phyloP scores from a whole-genome alignment of 2,113 vertebrate species.

The Ibidorhyncha struthersii region DNA sequence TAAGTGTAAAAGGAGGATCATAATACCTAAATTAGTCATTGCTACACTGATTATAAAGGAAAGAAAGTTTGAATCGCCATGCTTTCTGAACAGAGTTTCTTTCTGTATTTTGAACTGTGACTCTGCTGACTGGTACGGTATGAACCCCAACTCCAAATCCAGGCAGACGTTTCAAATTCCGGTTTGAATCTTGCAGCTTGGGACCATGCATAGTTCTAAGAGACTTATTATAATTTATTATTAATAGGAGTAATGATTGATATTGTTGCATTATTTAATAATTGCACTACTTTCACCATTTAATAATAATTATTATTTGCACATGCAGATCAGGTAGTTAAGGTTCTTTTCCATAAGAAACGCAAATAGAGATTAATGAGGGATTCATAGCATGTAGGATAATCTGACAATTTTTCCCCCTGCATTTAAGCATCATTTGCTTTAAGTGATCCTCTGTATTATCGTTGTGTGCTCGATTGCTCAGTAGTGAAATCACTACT shows the following conservation, averaged over 20 bases:
- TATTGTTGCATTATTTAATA: constrained; percentile 69
- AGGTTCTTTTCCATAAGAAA: constrained; percentile 34
- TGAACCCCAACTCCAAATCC: not conserved
- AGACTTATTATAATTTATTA: constrained; percentile 51
- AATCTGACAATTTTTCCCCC: constrained; percentile 40
- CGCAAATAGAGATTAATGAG: constrained; percentile 64
- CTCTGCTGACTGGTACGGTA: not conserved
- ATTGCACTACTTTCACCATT: constrained; percentile 48
- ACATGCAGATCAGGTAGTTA: constrained; percentile 55
- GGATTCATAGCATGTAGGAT: constrained; percentile 26
- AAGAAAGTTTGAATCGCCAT: not conserved
- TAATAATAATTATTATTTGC: constrained; percentile 62
- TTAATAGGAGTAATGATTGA: constrained; percentile 59
- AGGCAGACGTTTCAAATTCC: not conserved
- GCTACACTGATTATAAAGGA: not conserved
- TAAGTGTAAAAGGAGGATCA: not conserved
- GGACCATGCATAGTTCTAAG: not conserved
- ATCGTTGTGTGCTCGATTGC: not conserved
- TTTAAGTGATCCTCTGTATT: not conserved
- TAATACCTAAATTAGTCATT: not conserved
- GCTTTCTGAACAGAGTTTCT: not conserved
- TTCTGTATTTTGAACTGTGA: not conserved
- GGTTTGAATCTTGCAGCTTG: constrained; percentile 8
- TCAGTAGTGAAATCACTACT: constrained; percentile 31
- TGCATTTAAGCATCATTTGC: constrained; percentile 27